Evolutionary conservation across 1,140 invertebrate genomes (phyloP).

Genomic region (Rhyacophila brunnea): DNA sequence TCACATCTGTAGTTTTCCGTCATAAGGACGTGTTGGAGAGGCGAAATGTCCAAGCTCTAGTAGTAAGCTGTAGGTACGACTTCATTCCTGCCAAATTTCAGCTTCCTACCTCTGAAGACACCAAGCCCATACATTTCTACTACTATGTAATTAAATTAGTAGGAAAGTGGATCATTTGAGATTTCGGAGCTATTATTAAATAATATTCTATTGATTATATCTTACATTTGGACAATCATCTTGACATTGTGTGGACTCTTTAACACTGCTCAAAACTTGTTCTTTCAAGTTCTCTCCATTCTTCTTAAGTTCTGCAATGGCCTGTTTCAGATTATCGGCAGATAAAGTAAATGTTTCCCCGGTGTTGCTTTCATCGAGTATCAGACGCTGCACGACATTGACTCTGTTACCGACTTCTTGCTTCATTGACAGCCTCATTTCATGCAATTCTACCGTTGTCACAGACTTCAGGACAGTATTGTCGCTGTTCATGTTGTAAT

Average conservation of each 20-base stretch:
- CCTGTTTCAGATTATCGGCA: slow-evolving; percentile 33
- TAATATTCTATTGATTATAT: too few species aligned
- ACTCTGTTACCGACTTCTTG: slow-evolving; percentile 57
- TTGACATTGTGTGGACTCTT: slow-evolving; percentile 39
- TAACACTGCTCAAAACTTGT: slow-evolving; percentile 12
- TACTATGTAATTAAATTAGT: too few species aligned
- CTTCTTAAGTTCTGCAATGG: slow-evolving; percentile 35
- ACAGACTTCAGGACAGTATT: slow-evolving; percentile 41
- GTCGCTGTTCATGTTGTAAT: slow-evolving; percentile 46
- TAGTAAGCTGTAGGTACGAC: too few species aligned
- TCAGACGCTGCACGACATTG: slow-evolving; percentile 47
- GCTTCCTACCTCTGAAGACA: too few species aligned
- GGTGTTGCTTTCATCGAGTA: slow-evolving; percentile 36
- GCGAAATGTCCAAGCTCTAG: too few species aligned
- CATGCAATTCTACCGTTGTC: slow-evolving; percentile 55
- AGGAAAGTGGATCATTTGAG: too few species aligned
- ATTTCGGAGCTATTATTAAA: too few species aligned
- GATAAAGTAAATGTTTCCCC: slow-evolving; percentile 15
- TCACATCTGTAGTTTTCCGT: too few species aligned
- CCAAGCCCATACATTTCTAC: too few species aligned
- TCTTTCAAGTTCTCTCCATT: slow-evolving; percentile 24
- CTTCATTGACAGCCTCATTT: slow-evolving; percentile 51
- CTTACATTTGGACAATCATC: slow-evolving; percentile 53
- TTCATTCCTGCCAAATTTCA: too few species aligned
- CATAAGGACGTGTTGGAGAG: too few species aligned